Evolutionary conservation across 2,797 vertebrate genomes (phyloP), one percentile per base, ranked within the genome.

Genomic region (Euphonia xanthogaster): DNA sequence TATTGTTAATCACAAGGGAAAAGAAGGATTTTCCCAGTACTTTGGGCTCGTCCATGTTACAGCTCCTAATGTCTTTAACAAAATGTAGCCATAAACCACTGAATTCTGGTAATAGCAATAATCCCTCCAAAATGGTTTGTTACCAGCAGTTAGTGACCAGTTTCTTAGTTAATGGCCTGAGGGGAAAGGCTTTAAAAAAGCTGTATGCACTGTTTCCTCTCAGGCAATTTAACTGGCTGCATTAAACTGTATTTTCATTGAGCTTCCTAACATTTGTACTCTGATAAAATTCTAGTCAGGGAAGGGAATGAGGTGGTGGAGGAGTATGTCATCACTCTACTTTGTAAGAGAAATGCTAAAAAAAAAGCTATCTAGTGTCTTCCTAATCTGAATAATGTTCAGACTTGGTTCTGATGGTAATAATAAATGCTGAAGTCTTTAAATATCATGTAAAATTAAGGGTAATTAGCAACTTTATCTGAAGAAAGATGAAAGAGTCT

Each of bases 81-180:
- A 98, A 98, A 97, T 78, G 95, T 96, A 97, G 84, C 97, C 97
- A 95, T 96, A 98, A 98, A 98, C 97, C 95, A 93, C 93, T 89
- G 96, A 92, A 89, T 97, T 93, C 94, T 93, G 92, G 96, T 97
- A 98, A 97, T 90, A 97, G 96, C 95, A 97, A 97, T 97, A 97
- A 98, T 97, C 96, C 93, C 75, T 95, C 95, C 94, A 96, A 98
- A 98, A 97, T 88, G 94, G 97, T 97, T 98, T 98, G 97, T 97
- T 97, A 97, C 96, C 95, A 96, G 97, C 96, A 96, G 97, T 98
- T 97, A 98, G 97, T 98, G 98, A 97, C 98, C 97, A 96, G 97
- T 98, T 98, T 98, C 97, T 98, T 98, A 98, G 97, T 98, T 98
- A 98, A 98, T 97, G 97, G 98, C 98, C 98, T 97, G 95, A 97